phyloP scores from a whole-genome alignment of 2,113 vertebrate species.

The Aspiorhynchus laticeps region DNA sequence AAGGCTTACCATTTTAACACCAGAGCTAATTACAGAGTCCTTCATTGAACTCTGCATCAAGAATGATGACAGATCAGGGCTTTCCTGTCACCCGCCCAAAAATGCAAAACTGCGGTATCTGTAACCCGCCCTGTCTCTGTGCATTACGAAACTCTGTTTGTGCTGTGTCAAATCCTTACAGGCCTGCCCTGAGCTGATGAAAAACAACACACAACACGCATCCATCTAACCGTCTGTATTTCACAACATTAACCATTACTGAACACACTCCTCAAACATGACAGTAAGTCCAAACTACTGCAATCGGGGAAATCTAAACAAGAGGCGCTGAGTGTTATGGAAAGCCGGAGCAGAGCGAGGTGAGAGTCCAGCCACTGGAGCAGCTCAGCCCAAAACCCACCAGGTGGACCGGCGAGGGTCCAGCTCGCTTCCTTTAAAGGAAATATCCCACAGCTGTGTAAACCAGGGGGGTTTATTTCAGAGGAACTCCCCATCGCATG shows the following conservation, averaged over 20 bases:
- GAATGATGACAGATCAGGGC: constrained; percentile 2
- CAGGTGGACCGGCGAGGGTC: constrained; percentile 48
- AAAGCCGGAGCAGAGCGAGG: not conserved
- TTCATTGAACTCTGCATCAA: not conserved
- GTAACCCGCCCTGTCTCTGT: not conserved
- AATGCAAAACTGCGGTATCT: constrained; percentile 1
- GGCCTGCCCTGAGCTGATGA: not conserved
- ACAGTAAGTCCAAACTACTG: not conserved
- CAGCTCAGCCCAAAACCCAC: not conserved
- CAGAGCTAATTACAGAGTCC: not conserved
- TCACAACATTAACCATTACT: constrained; percentile 1
- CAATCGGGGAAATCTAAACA: not conserved
- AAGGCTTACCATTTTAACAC: constrained; percentile 1
- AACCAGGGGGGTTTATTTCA: constrained; percentile 67
- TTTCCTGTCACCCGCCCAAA: constrained; percentile 24
- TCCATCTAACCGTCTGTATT: not conserved
- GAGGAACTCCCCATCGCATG: constrained; percentile 63
- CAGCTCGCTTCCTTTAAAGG: constrained; percentile 77
- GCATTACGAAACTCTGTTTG: constrained; percentile 12
- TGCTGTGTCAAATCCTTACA: not conserved
- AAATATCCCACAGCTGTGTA: constrained; percentile 77
- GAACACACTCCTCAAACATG: not conserved
- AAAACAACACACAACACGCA: not conserved
- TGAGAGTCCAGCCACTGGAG: not conserved
- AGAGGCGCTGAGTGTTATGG: not conserved